A percentile compares a stretch with the other conserved stretches of the same genome.
phyloP scores from a whole-genome alignment of 2,113 vertebrate species.

The Odontophorus gujanensis region DNA sequence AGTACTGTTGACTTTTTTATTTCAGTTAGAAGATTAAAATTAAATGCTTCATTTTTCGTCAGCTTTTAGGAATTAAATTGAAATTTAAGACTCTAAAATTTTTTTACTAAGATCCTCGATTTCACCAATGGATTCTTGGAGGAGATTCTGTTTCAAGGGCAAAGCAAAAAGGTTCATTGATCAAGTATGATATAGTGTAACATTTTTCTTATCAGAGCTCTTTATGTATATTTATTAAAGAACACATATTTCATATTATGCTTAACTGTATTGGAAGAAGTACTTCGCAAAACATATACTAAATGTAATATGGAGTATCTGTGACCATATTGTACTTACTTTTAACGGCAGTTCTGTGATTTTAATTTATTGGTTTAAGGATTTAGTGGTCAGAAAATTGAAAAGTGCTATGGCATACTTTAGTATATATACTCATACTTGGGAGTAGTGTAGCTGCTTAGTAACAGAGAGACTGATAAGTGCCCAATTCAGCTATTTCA shows the following conservation, averaged over 20 bases:
- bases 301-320: conserved; percentile 67
- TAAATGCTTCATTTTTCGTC: conserved; percentile 90
- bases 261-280: conserved; percentile 63
- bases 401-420: background rate
- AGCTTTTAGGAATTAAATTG: conserved; percentile 92
- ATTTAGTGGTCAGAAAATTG: conserved; percentile 61
- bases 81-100: conserved; percentile 83
- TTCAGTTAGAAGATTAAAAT: conserved; percentile 92
- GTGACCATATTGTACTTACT: conserved; percentile 66
- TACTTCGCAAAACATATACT: conserved; percentile 72
- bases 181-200: conserved; percentile 75
- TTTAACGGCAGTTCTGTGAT: conserved; percentile 61
- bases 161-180: conserved; percentile 76
- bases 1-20: conserved; percentile 93
- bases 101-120: conserved; percentile 81
- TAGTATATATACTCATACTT: background rate
- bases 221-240: conserved; percentile 80
- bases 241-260: conserved; percentile 72
- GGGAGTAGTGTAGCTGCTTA: background rate
- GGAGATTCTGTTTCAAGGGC: conserved; percentile 74
- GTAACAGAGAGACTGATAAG: background rate
- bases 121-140: conserved; percentile 76
- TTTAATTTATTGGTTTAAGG: conserved; percentile 66
- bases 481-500: conserved; percentile 10
- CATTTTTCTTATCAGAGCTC: conserved; percentile 73